Conservation (phyloP, 2,113 vertebrate genomes). For the Peromyscus leucopus region DNA sequence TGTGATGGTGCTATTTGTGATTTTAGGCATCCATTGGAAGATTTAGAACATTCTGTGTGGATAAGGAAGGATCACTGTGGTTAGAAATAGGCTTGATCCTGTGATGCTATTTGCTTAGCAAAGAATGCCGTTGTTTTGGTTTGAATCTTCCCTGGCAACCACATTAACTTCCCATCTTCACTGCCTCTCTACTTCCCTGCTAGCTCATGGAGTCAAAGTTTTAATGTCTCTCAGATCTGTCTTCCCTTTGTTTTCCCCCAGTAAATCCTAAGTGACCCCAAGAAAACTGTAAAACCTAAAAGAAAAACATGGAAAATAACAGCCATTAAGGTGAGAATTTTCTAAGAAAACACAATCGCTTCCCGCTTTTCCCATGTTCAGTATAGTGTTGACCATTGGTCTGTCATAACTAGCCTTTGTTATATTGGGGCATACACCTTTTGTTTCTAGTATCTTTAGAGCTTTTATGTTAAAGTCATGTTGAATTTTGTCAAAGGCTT, state of each 20-base stretch:
- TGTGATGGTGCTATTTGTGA: background rate
- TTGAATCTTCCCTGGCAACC: too few relatives aligned
- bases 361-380: background rate
- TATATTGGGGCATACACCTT: background rate
- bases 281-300: background rate
- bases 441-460: background rate
- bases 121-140: background rate
- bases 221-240: background rate
- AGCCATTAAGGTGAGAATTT: background rate
- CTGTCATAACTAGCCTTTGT: background rate
- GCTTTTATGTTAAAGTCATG: background rate
- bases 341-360: slow-evolving; percentile 17
- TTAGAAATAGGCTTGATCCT: background rate
- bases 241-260: background rate
- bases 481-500: background rate
- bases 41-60: background rate
- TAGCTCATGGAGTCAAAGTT: background rate
- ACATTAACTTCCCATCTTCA: background rate
- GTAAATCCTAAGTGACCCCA: slow-evolving; percentile 4
- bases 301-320: slow-evolving; percentile 34
- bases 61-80: background rate
- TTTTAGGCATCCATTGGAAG: background rate
- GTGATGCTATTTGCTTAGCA: background rate
- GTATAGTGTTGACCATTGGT: background rate
- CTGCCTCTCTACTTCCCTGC: background rate